Evolutionary conservation across 2,113 vertebrate genomes (phyloP).

Genomic region (Thalassoma bifasciatum): DNA sequence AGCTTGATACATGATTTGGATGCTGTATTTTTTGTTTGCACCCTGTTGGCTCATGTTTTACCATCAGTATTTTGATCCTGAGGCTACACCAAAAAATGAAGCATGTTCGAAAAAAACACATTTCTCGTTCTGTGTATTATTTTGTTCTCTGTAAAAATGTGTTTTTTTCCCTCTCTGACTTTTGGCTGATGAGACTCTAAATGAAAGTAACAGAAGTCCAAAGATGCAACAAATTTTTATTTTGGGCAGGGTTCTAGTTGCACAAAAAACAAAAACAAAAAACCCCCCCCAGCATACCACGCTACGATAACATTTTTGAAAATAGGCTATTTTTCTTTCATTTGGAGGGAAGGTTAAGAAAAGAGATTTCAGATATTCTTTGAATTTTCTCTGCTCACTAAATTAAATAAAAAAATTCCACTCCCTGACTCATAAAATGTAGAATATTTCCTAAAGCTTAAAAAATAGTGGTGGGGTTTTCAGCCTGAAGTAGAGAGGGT

Average conservation of each 20-base stretch:
- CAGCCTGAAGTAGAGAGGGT: background rate
- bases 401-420: too few relatives aligned
- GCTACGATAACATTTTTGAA: too few relatives aligned
- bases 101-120: constrained; percentile 10
- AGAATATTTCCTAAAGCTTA: background rate
- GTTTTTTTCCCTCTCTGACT: background rate
- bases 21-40: constrained; percentile 9
- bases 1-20: constrained; percentile 18
- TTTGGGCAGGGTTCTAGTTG: too few relatives aligned
- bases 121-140: constrained; percentile 4
- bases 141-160: background rate
- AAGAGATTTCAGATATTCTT: too few relatives aligned
- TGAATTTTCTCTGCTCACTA: too few relatives aligned
- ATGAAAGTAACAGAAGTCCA: background rate
- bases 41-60: background rate
- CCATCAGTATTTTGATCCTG: background rate
- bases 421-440: too few relatives aligned
- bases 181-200: constrained; percentile 9
- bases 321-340: background rate
- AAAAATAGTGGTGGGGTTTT: background rate
- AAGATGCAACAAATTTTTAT: background rate
- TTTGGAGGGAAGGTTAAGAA: background rate
- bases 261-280: too few relatives aligned
- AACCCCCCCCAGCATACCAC: too few relatives aligned
- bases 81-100: background rate